Conservation (phyloP, 2,113 vertebrate species). For the Trinectes maculatus region DNA sequence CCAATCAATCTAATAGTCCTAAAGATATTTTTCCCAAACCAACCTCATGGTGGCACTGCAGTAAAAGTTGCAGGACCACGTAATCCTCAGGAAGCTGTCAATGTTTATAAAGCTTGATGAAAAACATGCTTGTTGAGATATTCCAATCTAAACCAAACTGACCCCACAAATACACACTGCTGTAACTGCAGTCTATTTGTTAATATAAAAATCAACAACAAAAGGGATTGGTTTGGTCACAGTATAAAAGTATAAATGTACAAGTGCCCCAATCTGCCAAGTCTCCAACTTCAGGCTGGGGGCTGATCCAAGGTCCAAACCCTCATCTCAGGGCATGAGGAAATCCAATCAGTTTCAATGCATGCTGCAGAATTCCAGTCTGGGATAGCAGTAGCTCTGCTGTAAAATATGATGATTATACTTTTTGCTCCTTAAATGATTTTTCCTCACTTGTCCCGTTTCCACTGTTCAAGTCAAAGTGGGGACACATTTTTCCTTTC, state of each 20-base stretch:
- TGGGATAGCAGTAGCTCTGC: conserved; percentile 65
- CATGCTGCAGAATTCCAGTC: conserved; percentile 69
- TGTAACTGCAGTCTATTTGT: neutral
- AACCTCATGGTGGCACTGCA: neutral
- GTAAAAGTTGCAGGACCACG: neutral
- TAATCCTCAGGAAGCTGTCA: neutral
- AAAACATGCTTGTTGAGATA: neutral
- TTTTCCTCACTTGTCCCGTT: conserved; percentile 62
- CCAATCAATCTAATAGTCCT: neutral
- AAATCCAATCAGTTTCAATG: conserved; percentile 77
- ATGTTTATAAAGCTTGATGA: neutral
- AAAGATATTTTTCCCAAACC: neutral
- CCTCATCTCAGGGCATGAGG: conserved; percentile 64
- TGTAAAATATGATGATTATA: conserved; percentile 75
- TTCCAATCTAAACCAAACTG: conserved; percentile 1
- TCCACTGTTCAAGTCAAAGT: conserved; percentile 46
- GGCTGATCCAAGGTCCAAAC: conserved; percentile 40
- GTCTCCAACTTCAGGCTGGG: conserved; percentile 36
- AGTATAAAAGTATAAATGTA: conserved; percentile 35
- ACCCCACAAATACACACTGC: neutral
- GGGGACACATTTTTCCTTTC: conserved; percentile 69
- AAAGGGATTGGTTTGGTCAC: no score
- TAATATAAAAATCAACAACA: no score
- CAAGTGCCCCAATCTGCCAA: conserved; percentile 38
- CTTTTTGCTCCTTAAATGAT: conserved; percentile 64